Base-by-base conservation (phyloP, 2,113 vertebrate genomes). In the Colossoma macropomum region DNA sequence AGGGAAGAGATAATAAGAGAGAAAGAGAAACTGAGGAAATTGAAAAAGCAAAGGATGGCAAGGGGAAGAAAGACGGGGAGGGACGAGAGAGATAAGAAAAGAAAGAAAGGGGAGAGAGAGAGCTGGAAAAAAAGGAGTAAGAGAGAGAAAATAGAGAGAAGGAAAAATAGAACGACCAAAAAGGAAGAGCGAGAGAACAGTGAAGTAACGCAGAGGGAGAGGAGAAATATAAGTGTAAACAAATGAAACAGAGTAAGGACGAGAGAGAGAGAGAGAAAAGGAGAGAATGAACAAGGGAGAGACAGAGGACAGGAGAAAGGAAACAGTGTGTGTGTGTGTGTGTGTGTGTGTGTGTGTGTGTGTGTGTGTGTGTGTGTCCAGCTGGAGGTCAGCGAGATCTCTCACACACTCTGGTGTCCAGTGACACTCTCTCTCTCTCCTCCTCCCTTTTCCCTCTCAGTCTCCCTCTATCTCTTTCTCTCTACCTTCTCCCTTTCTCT, bases 401-500 rank as follows among this genome's bases (percentile, higher is more conserved):
- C 50, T 34, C 28, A 32, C 41, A 83, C 50, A 25, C 12, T 65
- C 3, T 38, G 23, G 82, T 76, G 70, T 85, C 79, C 30, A 48
- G 75, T 75, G 52, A 85, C 83, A 85, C 70, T 52, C 41, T 17
- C 59, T 9, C 68, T 72, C 84, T 66, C 74, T 63, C 65, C 27
- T 28, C 60, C 50, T 48, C 75, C 28, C 63, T 52, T 4, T 83
- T 59, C 7, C 9, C 19, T 59, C 6, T 6, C 6, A 4, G 6
- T 59, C 65, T 19, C 27, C 17, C 12, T 23, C 21, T 23, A 21
- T 59, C 54, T 59, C 19, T 23, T 4, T 59, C 6, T 56, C 3
- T 21, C 4, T 25, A 1, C 23, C 21, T 10, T 25, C 7, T 7
- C 7, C 56, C 56, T 11, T 1, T 16, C 15, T 6, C 52, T 6